Evolutionary conservation across 2,888 invertebrate species (phyloP).

Genomic region (Diplazon laetatorius): DNA sequence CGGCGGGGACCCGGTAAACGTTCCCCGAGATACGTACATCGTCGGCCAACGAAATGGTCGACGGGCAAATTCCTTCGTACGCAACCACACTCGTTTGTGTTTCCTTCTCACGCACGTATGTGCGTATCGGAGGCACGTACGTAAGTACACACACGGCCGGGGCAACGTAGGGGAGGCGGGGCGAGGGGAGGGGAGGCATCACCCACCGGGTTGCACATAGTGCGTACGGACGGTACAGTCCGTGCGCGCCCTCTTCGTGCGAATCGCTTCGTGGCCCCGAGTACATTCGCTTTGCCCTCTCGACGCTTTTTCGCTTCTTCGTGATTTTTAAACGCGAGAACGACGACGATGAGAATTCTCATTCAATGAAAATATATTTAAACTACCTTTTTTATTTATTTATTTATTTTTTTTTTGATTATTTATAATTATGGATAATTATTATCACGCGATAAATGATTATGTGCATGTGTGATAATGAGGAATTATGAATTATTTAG

Average conservation of each 20-base stretch:
- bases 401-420: too few species aligned
- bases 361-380: too few species aligned
- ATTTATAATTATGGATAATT: too few species aligned
- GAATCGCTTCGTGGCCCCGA: neutral
- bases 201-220: neutral
- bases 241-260: too few species aligned
- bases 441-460: too few species aligned
- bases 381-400: too few species aligned
- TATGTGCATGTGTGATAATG: too few species aligned
- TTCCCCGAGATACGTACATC: neutral
- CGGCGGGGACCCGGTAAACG: neutral
- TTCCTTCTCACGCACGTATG: conserved; percentile 64
- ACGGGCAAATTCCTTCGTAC: conserved; percentile 58
- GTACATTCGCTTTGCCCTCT: neutral
- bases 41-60: conserved; percentile 57
- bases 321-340: too few species aligned
- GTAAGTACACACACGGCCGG: conserved; percentile 32
- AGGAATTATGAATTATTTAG: too few species aligned
- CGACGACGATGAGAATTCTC: too few species aligned
- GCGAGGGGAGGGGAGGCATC: too few species aligned
- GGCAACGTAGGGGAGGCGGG: too few species aligned
- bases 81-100: conserved; percentile 58
- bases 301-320: neutral
- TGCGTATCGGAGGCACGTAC: conserved; percentile 35
- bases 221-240: neutral